These are phyloP conservation scores for Glyptemys insculpta DNA, from an alignment of 2,797 vertebrate genomes.

Conservation along the genomic window DNA sequence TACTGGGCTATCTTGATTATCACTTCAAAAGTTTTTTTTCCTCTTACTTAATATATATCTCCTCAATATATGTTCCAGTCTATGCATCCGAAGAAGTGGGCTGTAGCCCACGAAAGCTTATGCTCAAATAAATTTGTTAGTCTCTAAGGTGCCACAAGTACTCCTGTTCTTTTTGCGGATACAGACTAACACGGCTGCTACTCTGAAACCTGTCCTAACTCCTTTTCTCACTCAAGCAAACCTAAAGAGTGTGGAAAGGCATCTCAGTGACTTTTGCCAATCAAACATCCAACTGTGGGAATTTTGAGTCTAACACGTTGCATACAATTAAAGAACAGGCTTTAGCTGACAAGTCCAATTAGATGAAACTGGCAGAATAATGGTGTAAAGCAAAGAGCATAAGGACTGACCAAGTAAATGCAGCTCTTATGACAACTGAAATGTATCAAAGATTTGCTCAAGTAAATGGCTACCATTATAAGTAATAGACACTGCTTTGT, in stretches of 20 bases:
- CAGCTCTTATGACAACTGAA: not conserved
- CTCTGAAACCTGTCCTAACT: not conserved
- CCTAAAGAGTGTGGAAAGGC: not conserved
- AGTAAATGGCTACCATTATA: not conserved
- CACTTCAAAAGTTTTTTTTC: too few relatives aligned
- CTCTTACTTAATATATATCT: too few relatives aligned
- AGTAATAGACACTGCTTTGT: not conserved
- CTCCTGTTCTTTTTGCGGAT: too few relatives aligned
- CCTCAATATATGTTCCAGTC: too few relatives aligned
- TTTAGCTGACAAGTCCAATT: not conserved
- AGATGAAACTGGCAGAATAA: not conserved
- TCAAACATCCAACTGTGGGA: not conserved
- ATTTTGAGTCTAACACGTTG: not conserved
- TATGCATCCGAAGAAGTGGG: too few relatives aligned
- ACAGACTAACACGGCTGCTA: too few relatives aligned
- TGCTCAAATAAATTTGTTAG: too few relatives aligned
- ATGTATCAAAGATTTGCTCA: rapidly evolving
- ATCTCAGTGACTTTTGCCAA: not conserved
- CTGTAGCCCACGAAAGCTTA: too few relatives aligned
- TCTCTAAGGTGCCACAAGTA: too few relatives aligned
- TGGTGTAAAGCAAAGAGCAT: not conserved
- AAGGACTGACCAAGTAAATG: not conserved
- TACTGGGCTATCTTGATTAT: too few relatives aligned
- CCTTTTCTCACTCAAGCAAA: not conserved
- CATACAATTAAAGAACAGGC: not conserved